Percentiles rank a stretch among this genome's conserved stretches.
These are phyloP conservation scores for Campoletis sonorensis DNA, from an alignment of 1,140 invertebrate species.

Conservation along the genomic window DNA sequence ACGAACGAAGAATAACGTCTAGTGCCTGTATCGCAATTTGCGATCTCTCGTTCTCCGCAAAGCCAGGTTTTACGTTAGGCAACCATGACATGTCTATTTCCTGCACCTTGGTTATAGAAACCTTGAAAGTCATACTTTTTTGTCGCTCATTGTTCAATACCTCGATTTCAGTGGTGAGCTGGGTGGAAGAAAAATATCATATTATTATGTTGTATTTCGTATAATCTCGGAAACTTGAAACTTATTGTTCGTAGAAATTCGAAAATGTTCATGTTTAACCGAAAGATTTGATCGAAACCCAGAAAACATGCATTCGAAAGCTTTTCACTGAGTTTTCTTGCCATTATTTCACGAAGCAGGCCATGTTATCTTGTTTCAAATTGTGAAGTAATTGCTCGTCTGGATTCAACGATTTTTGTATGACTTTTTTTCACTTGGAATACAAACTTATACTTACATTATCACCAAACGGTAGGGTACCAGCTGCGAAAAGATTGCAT, in stretches of 20 bases:
- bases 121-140: conserved; percentile 75
- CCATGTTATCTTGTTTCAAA: no score
- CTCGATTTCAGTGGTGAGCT: conserved; percentile 46
- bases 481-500: conserved; percentile 80
- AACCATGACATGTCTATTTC: conserved; percentile 78
- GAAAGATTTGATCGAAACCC: no score
- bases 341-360: no score
- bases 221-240: no score
- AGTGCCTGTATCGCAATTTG: conserved; percentile 85
- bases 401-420: no score
- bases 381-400: no score
- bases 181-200: conserved; percentile 10
- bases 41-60: conserved; percentile 74
- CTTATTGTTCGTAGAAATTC: no score
- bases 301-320: no score
- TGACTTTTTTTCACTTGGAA: background rate
- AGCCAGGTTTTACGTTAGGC: conserved; percentile 72
- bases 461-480: conserved; percentile 59
- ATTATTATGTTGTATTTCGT: background rate
- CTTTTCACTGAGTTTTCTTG: no score
- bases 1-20: conserved; percentile 88
- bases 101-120: conserved; percentile 79
- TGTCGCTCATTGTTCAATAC: conserved; percentile 70
- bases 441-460: conserved; percentile 53
- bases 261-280: no score